A percentile compares a stretch with the other conserved stretches of the same genome.
Conservation (phyloP, 2,113 vertebrate species). For the Corythornis vintsioides region DNA sequence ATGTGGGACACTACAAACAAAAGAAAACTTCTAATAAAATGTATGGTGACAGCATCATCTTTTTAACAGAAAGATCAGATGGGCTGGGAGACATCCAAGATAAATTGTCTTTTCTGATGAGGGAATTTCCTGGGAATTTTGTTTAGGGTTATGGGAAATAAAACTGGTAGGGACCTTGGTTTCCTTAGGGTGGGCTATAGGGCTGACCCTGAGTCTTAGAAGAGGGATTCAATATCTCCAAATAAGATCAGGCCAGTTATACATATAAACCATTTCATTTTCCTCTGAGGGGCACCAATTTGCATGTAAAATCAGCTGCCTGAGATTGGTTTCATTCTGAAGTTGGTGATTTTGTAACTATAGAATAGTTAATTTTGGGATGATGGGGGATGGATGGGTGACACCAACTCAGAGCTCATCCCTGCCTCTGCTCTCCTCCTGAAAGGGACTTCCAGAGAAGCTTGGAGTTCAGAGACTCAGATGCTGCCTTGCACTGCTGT, state of each 20-base stretch:
- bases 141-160: neutral
- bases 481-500: neutral
- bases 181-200: neutral
- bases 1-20: rapidly evolving
- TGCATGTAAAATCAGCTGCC: neutral
- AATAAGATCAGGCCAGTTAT: neutral
- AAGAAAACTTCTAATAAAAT: neutral
- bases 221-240: neutral
- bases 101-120: neutral
- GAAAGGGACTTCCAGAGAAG: neutral
- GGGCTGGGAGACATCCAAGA: neutral
- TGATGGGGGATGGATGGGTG: neutral
- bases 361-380: neutral
- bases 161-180: neutral
- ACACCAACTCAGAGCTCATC: neutral
- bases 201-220: neutral
- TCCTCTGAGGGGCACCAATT: neutral
- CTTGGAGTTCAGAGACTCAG: neutral
- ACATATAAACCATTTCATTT: neutral
- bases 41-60: neutral
- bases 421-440: neutral
- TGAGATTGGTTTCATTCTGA: neutral
- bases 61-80: neutral
- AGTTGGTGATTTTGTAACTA: neutral
- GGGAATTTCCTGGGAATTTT: neutral